A percentile compares a stretch with the other conserved stretches of the same genome.
Conservation (phyloP, 2,888 invertebrate genomes). For the Ligdia adustata region DNA sequence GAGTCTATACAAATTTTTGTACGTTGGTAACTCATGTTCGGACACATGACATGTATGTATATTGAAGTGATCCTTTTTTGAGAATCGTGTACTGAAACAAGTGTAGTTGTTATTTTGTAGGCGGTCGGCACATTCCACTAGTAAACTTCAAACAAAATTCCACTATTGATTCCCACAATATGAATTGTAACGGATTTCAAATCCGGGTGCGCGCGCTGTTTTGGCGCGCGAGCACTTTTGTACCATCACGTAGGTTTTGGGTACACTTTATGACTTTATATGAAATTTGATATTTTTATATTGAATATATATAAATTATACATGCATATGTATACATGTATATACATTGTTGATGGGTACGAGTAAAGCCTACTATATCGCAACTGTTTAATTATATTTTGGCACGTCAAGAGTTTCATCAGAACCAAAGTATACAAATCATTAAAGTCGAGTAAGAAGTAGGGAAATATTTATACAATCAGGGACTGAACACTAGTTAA, state of each 20-base stretch:
- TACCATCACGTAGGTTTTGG: conserved; percentile 84
- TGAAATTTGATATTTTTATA: conserved; percentile 84
- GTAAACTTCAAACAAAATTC: conserved; percentile 76
- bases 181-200: conserved; percentile 75
- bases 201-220: conserved; percentile 75
- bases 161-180: conserved; percentile 81
- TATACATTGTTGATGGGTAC: conserved; percentile 84
- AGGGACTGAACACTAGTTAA: conserved; percentile 84
- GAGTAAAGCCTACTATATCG: conserved; percentile 82
- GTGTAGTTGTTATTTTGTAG: conserved; percentile 79
- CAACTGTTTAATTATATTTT: conserved; percentile 84
- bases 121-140: conserved; percentile 84
- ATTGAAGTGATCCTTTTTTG: conserved; percentile 81
- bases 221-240: conserved; percentile 78
- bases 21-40: conserved; percentile 76
- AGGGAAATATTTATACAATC: conserved; percentile 83
- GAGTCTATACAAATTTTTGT: conserved; percentile 83
- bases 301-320: conserved; percentile 84
- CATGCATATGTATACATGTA: conserved; percentile 84
- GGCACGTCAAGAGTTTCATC: conserved; percentile 82
- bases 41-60: conserved; percentile 74
- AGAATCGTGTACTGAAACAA: conserved; percentile 81
- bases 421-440: conserved; percentile 84
- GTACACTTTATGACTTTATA: conserved; percentile 85
- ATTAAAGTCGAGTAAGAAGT: conserved; percentile 82